These are phyloP conservation scores for Octonoba sinensis DNA, from an alignment of 2,888 invertebrate genomes.

Conservation along the genomic window DNA sequence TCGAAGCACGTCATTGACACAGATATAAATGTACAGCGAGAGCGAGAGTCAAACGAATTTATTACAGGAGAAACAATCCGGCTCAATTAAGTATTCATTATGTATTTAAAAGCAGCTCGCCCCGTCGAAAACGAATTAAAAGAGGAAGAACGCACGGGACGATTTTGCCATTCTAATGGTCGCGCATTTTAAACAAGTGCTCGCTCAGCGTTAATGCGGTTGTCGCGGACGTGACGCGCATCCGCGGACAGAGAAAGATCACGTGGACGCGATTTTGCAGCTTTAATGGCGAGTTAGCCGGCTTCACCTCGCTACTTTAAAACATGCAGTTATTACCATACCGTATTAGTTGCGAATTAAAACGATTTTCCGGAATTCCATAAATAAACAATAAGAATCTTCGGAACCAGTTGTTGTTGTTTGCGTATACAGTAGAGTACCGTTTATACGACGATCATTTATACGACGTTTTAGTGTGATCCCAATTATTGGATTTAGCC, in stretches of 20 bases:
- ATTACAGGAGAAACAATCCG: conserved; percentile 54
- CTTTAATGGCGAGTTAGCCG: no score
- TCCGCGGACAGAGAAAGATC: not conserved
- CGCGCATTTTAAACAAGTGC: conserved; percentile 56
- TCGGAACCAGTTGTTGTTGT: no score
- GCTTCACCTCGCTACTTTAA: no score
- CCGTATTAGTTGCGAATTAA: no score
- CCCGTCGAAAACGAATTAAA: conserved; percentile 55
- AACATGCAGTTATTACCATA: no score
- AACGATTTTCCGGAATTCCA: no score
- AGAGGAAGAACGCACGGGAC: conserved; percentile 19
- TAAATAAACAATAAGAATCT: no score
- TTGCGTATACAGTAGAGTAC: no score
- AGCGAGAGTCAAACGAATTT: conserved; percentile 55
- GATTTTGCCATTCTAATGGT: conserved; percentile 32
- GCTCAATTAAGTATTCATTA: conserved; percentile 63
- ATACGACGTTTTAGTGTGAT: no score
- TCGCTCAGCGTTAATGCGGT: conserved; percentile 45
- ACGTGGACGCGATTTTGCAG: no score
- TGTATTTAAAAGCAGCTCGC: conserved; percentile 62
- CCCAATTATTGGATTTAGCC: no score
- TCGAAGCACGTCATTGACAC: conserved; percentile 56
- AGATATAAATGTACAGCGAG: conserved; percentile 51
- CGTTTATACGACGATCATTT: no score
- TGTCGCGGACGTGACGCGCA: conserved; percentile 54